Evolutionary conservation across 30 jellyfish, hydroid and myxozoan genomes (phyloP).

Genomic region (Cassiopea xamachana): DNA sequence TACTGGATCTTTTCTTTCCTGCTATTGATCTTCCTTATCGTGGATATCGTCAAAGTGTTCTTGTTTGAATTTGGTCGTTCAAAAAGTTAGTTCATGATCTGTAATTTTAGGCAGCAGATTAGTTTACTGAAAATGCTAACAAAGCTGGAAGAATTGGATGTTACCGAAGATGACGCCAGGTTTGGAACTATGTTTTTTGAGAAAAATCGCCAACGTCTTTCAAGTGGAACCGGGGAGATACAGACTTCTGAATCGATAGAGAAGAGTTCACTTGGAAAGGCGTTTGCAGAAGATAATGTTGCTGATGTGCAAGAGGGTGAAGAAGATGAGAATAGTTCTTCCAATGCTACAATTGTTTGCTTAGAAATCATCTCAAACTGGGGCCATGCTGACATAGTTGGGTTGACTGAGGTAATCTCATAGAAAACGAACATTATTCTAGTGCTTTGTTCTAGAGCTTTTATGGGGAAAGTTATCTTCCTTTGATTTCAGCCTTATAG

Average conservation of each 20-base stretch:
- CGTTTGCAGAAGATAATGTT: background rate
- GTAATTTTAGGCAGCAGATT: slow-evolving; percentile 77
- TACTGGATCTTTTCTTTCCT: background rate
- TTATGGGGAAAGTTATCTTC: no score
- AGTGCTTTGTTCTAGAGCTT: no score
- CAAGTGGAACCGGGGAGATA: background rate
- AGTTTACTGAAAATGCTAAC: slow-evolving; percentile 81
- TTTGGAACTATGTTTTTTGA: slow-evolving; percentile 38
- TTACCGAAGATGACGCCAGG: slow-evolving; percentile 52
- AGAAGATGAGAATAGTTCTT: background rate
- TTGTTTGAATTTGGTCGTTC: no score
- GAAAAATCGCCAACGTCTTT: slow-evolving; percentile 3
- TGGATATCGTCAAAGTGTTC: no score
- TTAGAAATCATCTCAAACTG: slow-evolving; percentile 80
- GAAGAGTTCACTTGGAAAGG: background rate
- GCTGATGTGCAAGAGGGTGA: background rate
- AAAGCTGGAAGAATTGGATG: slow-evolving; percentile 73
- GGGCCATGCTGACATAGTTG: slow-evolving; percentile 87
- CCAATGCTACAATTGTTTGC: slow-evolving; percentile 23
- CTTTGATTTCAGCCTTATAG: no score
- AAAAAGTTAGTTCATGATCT: no score
- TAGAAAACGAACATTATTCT: no score
- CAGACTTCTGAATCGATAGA: background rate
- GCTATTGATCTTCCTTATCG: background rate
- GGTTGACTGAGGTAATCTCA: slow-evolving; percentile 91